Base-by-base conservation (phyloP, 2,888 invertebrate genomes). In the Drosophila cracens region DNA sequence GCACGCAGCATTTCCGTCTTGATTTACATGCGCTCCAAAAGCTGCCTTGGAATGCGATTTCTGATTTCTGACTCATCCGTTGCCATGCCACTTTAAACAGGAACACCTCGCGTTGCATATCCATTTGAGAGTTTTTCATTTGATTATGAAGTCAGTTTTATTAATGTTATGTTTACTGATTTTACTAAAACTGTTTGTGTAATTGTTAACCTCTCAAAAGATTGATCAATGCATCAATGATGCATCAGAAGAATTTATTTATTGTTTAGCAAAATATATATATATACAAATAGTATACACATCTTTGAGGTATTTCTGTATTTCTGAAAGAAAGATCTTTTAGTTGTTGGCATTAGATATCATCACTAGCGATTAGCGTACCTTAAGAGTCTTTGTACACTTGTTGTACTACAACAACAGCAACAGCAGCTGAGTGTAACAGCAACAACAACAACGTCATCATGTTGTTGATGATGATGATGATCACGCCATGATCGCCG, bases 1-100 rank as follows among this genome's bases (percentile, higher is more conserved):
- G 82, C 89, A 87, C 70, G 87, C 82, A 80, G 85, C 85, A 89
- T 89, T 85, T 85, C 85, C 89, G 87, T 89, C 89, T 81, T 85
- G 82, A 87, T 83, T 85, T 89, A 79, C 89, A 81, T 76, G 70
- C 33, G 13, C 57, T 46, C 48, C 59, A 58, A 56, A 46, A 46
- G 8, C 46, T 57, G 34, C n/a, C 48, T 31, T 49, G 69, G 63
- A 69, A 72, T 72, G 25, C n/a, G 31, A 33, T 33, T 33, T 33
- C 51, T 62, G 65, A 21, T 27, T 33, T 25, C 65, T 73, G 76
- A 79, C 71, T 57, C 46, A 40, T 51, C 25, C 25, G 52, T 34
- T 43, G 34, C 40, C 27, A 31, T 31, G 31, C 18, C 27, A 49
- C 18, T 18, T 18, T 25, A 16, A 8, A 4, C 2, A 46, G 16